Evolutionary conservation across 2,113 vertebrate species (phyloP), one percentile per base, ranked within the genome.

Genomic region (Oryzias celebensis): DNA sequence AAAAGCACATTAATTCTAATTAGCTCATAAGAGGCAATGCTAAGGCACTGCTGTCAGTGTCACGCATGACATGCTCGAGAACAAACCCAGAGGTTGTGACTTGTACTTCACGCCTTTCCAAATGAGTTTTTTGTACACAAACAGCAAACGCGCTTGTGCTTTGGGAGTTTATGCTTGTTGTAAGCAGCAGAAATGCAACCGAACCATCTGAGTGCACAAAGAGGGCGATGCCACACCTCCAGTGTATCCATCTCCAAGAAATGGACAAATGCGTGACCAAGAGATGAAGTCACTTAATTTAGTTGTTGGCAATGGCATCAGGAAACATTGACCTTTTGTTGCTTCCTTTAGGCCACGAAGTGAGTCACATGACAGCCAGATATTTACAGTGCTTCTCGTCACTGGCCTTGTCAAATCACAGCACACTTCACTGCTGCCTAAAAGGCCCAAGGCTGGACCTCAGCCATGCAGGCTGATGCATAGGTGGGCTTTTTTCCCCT

Each of bases 351-450:
- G 88, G 90, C 84, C 80, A 78, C 58, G 52, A 62, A 63, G 58
- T 87, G 89, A 87, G 85, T 91, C 89, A 91, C 84, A 68, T 87
- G 89, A 89, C 82, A 81, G 79, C 61, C 68, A 48, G 82, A 84
- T 90, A 87, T 87, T 87, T 86, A 84, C 85, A 87, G 87, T 78
- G 73, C 81, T 77, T 82, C 89, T 88, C 84, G 59, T 87, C 90
- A 85, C 65, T 81, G 83, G 85, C 84, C 85, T 76, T 91, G 89
- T 90, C 88, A 88, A 79, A 89, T 91, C 85, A 85, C 61, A 49
- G 80, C 85, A 89, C 87, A 86, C 88, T 89, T 79, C 86, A 87
- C 49, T 81, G 84, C 67, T 82, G 84, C 69, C 65, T 44, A 7
- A 58, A 7, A 16, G 78, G 84, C 88, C 80, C 52, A 2, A 43